Conservation (phyloP, 2,888 invertebrate species). For the Drosophila helvetica region DNA sequence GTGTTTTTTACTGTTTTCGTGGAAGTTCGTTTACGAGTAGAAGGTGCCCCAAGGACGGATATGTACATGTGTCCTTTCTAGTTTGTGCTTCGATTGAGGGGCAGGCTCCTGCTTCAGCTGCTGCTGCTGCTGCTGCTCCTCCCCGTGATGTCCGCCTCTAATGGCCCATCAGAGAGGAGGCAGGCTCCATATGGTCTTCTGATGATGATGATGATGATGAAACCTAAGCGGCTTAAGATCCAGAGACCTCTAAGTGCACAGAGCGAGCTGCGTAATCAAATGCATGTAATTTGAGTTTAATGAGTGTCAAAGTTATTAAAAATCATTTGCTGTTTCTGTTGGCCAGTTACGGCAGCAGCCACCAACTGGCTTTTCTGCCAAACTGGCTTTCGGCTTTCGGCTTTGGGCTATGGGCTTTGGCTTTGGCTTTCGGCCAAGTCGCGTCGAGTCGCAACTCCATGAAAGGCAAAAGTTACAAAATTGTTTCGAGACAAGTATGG, state of each 20-base stretch:
- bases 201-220: constrained; percentile 58
- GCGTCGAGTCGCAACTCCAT: constrained; percentile 32
- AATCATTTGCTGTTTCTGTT: constrained; percentile 67
- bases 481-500: constrained; percentile 69
- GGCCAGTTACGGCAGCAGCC: constrained; percentile 56
- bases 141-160: background rate
- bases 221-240: constrained; percentile 68
- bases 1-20: background rate
- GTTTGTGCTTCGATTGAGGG: background rate
- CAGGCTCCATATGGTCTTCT: constrained; percentile 42
- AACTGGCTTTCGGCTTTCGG: background rate
- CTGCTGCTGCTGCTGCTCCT: background rate
- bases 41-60: background rate
- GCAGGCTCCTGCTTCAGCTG: background rate
- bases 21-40: background rate
- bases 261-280: constrained; percentile 71
- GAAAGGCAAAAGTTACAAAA: constrained; percentile 57
- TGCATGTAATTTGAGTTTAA: constrained; percentile 79
- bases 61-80: no score
- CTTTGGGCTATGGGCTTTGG: constrained; percentile 1
- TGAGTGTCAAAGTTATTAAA: constrained; percentile 80
- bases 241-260: constrained; percentile 34
- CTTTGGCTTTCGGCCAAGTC: constrained; percentile 26
- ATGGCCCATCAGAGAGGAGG: constrained; percentile 16
- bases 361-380: constrained; percentile 21